phyloP scores from a whole-genome alignment of 2,113 vertebrate genomes.

The Cyphomyrus plagiostoma region DNA sequence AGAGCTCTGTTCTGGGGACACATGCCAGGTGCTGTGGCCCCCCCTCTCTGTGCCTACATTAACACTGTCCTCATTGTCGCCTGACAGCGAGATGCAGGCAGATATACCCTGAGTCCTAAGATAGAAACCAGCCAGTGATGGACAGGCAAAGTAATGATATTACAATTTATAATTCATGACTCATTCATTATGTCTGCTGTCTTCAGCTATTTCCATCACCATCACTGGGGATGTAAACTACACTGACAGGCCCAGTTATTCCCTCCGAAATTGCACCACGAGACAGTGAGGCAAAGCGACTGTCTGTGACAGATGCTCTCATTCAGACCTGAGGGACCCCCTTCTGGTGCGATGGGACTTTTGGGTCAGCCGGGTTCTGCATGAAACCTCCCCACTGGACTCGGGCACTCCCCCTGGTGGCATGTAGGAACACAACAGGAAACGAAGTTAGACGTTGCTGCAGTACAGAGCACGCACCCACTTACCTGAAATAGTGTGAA shows the following conservation, averaged over 20 bases:
- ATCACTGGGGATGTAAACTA: not conserved
- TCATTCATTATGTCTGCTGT: not conserved
- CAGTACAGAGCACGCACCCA: not conserved
- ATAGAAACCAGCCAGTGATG: not conserved
- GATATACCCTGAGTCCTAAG: not conserved
- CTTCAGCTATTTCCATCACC: not conserved
- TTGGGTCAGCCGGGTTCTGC: not conserved
- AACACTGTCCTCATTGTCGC: slow-evolving; percentile 36
- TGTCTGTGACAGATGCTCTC: not conserved
- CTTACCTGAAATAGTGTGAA: not conserved
- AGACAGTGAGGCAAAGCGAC: not conserved
- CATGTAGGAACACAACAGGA: not conserved
- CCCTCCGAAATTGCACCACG: not conserved
- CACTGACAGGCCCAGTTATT: not conserved
- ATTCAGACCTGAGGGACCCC: slow-evolving; percentile 39
- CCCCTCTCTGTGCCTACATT: slow-evolving; percentile 24
- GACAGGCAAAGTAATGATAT: not conserved
- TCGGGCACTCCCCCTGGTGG: slow-evolving; percentile 25
- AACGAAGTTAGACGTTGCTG: not conserved
- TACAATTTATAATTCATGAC: not conserved
- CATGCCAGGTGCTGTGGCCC: not conserved
- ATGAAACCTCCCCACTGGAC: not conserved
- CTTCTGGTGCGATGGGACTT: slow-evolving; percentile 26
- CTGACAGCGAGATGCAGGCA: not conserved
- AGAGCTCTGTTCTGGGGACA: slow-evolving; percentile 8